These are phyloP conservation scores for Drosophila monieri DNA, from an alignment of 2,888 invertebrate species.

Conservation along the genomic window DNA sequence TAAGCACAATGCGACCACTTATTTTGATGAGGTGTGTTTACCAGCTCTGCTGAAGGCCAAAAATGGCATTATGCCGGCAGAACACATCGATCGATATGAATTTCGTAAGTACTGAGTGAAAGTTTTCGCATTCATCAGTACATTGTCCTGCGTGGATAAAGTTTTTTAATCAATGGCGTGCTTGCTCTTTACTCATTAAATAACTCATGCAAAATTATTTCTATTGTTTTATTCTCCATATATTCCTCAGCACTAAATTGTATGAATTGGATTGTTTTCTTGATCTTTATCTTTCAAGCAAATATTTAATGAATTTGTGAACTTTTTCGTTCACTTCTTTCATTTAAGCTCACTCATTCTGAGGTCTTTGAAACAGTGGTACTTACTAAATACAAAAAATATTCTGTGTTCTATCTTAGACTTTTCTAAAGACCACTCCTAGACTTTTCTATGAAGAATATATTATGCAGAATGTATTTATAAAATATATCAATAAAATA, in stretches of 20 bases:
- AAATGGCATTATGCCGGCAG: slow-evolving; percentile 58
- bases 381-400: too few species aligned
- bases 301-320: too few species aligned
- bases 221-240: not conserved
- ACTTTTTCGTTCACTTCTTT: too few species aligned
- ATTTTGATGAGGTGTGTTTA: slow-evolving; percentile 72
- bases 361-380: too few species aligned
- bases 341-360: too few species aligned
- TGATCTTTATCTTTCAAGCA: too few species aligned
- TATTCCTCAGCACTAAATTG: not conserved
- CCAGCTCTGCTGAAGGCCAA: slow-evolving; percentile 64
- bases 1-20: slow-evolving; percentile 64
- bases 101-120: slow-evolving; percentile 47
- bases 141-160: not conserved
- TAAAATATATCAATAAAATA: too few species aligned
- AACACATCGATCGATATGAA: slow-evolving; percentile 77
- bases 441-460: too few species aligned
- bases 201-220: not conserved
- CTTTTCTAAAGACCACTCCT: too few species aligned
- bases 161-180: not conserved
- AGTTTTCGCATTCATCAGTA: not conserved
- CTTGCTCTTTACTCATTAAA: not conserved
- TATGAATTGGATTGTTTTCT: too few species aligned
- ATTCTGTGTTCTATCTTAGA: too few species aligned
- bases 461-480: too few species aligned